Percentiles rank a stretch among this genome's conserved stretches.
phyloP scores from a whole-genome alignment of 2,797 vertebrate genomes.

The Australoheros facetus region DNA sequence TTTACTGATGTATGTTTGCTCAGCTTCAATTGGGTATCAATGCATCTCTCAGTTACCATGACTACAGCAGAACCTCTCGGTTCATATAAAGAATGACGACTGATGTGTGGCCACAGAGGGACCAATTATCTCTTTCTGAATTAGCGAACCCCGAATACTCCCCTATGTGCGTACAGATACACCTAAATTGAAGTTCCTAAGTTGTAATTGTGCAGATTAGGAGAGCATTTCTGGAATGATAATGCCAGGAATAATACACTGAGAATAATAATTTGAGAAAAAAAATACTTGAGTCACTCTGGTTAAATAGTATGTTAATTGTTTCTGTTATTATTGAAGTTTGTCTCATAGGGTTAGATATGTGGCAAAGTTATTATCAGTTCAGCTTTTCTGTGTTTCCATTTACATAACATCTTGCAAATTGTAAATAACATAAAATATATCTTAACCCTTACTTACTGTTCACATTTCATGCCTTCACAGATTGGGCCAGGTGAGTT shows the following conservation, averaged over 20 bases:
- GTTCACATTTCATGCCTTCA: background rate
- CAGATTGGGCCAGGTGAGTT: background rate
- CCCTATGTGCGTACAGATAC: background rate
- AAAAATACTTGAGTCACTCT: background rate
- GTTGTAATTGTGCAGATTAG: slow-evolving; percentile 47
- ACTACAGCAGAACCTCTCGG: slow-evolving; percentile 52
- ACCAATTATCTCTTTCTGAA: slow-evolving; percentile 70
- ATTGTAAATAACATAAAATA: background rate
- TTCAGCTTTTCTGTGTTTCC: background rate
- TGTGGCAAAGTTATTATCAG: background rate
- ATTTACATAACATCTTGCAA: background rate
- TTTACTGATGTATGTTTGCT: slow-evolving; percentile 56
- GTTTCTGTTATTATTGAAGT: slow-evolving; percentile 4
- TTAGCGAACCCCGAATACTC: background rate
- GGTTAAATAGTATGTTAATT: background rate
- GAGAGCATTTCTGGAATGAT: slow-evolving; percentile 23
- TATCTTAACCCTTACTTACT: background rate
- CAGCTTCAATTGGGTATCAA: slow-evolving; percentile 55
- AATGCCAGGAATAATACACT: background rate
- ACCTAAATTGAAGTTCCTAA: slow-evolving; percentile 27
- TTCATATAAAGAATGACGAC: slow-evolving; percentile 48
- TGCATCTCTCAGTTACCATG: slow-evolving; percentile 70
- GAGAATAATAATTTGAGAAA: background rate
- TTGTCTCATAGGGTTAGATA: background rate
- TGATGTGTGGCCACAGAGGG: slow-evolving; percentile 57